Evolutionary conservation across 2,113 vertebrate genomes (phyloP), one percentile per base, ranked within the genome.

Genomic region (Corydoras sp.): DNA sequence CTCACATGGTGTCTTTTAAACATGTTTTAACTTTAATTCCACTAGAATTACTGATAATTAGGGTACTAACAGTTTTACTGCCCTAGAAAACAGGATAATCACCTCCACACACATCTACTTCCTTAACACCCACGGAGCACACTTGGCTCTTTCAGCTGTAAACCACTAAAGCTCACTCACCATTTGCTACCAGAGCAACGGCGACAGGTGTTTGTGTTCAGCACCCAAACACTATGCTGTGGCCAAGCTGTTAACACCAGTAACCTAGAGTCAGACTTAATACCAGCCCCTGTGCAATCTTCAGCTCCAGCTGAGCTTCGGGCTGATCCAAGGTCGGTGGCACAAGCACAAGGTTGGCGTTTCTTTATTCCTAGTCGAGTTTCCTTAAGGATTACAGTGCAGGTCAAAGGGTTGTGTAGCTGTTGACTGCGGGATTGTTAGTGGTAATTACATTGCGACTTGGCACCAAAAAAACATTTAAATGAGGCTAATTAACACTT

Each of bases 1-100:
- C 72, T 62, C 65, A 76, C 73, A 69, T 63, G 62, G 72, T 62
- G 68, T 75, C 53, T 68, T 75, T 72, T 60, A 65, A 48, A 62
- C 54, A 53, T 56, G 63, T 69, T 76, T 76, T 68, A 73, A 76
- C 62, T 62, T 24, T 56, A 59, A 64, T 76, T 74, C 74, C 68
- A 32, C 61, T 49, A 69, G 58, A 79, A 92, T 92, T 93, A 92
- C 90, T 87, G 91, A 91, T 93, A 93, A 94, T 94, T 93, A 93
- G 92, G 92, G 91, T 91, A 92, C 90, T 93, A 92, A 92, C 92
- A 93, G 92, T 90, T 93, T 94, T 93, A 94, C 90, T 93, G 90
- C 91, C 90, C 91, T 90, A 92, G 91, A 93, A 94, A 94, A 94
- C 92, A 91, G 92, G 91, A 93, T 94, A 93, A 94, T 93, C 91